Evolutionary conservation across 2,888 invertebrate genomes (phyloP), one percentile per base, ranked within the genome.

Genomic region (Heteromyza rotundicornis): DNA sequence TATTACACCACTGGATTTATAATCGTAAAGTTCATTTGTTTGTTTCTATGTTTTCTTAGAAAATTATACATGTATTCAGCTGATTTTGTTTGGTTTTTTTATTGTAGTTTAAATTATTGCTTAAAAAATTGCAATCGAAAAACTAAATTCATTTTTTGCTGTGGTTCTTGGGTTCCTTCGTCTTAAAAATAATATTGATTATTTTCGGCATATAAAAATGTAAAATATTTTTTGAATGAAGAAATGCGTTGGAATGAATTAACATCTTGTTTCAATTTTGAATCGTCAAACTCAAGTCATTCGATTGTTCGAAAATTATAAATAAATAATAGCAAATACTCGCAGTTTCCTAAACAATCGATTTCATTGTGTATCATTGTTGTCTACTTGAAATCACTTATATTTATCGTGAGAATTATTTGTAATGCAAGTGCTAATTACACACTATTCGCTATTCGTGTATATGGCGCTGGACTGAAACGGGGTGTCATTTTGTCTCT

Each of bases 41-140:
- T 36, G 8, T 10, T 58, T 35, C 2, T 59, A 36, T 24, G 51
- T 60, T 36, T 51, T 64, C 44, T 23, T 44, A 61, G 54, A 20
- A 24, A 44, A 57, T 62, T 44, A 24, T 61, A 24, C 10, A 44
- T n/a, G n/a, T n/a, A 40, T 36, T 27, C 57, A 51, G 55, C 64
- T 55, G 2, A 19, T 60, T 57, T 50, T 24, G 57, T 62, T 65
- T 57, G n/a, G 22, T 59, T 53, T 53, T 55, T 64, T 64, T 61
- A 49, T 62, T 59, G 57, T 53, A 19, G 3, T 24, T 44, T 24
- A 56, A 56, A 44, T 61, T 59, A 49, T 59, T 59, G 44, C 57
- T 55, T 40, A 49, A 44, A 59, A 66, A 65, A 66, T 56, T 59
- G 57, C 36, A 47, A 36, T 51, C 19, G n/a, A 56, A 56, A 56